Percentiles rank a stretch among this genome's conserved stretches.
Conservation (phyloP, 2,113 vertebrate genomes). For the Poecile atricapillus region DNA sequence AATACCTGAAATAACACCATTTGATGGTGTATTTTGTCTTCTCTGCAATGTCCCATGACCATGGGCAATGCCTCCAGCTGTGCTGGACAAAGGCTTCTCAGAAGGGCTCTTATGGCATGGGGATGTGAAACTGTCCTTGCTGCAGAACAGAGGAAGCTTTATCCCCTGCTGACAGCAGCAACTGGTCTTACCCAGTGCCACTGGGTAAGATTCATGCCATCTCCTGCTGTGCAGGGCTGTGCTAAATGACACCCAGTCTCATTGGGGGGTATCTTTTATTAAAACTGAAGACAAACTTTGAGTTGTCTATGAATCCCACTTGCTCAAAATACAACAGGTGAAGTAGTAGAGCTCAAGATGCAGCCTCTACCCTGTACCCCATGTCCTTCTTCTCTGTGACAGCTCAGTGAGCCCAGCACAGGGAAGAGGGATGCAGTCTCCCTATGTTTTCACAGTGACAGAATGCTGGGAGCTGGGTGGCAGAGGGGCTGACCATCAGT, state of each 20-base stretch:
- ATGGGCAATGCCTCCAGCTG: accelerated
- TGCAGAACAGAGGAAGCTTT: neutral
- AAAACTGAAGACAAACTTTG: accelerated
- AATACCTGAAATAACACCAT: neutral
- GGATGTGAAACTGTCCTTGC: neutral
- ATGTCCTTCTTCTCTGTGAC: neutral
- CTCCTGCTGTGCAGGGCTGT: neutral
- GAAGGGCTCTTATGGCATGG: neutral
- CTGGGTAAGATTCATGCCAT: neutral
- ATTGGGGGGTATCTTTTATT: neutral
- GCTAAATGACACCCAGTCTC: neutral
- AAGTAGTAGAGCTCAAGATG: neutral
- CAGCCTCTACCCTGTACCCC: accelerated
- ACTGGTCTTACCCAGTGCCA: neutral
- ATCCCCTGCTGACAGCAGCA: neutral
- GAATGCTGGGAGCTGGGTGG: neutral
- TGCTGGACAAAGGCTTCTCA: neutral
- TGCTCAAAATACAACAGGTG: neutral
- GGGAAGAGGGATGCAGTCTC: neutral
- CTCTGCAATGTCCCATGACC: neutral
- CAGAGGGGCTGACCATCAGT: neutral
- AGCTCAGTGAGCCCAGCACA: neutral
- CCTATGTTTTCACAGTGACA: accelerated
- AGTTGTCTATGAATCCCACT: neutral
- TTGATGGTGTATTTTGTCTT: neutral